Evolutionary conservation across 2,113 vertebrate species (phyloP), one percentile per base, ranked within the genome.

Genomic region (Pseudois nayaur): DNA sequence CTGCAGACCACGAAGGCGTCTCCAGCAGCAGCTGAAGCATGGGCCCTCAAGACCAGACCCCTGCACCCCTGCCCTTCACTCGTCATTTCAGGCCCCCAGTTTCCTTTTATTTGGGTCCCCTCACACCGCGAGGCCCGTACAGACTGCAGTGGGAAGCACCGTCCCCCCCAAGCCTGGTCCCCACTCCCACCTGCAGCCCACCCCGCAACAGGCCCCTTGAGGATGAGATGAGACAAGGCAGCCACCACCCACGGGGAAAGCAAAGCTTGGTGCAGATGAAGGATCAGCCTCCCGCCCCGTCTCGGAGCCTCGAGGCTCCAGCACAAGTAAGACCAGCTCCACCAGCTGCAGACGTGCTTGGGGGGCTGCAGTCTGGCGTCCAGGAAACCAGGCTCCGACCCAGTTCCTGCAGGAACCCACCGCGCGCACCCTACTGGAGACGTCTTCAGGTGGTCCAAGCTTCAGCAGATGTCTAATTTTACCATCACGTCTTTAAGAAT

Each of bases 401-500:
- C 0, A 1, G 48, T 43, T 60, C 25, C 79, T 12, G 23, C 87
- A 87, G 43, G 83, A 29, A 40, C 3, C 16, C 16, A 21, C 31
- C 82, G 6, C 1, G 0, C 5, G 50, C 1, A 0, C 6, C 36
- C 74, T 1, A 10, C 29, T 19, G 64, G 64, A 4, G 31, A 64
- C 19, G 25, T 19, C 85, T 71, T 55, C 25, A 54, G 15, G 12
- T n/a, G 45, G 27, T 40, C 31, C 54, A 9, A 9, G 21, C 48
- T 90, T 27, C 40, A 87, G 43, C 21, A 50, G 19, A 43, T 16
- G 19, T 36, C 12, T 36, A 48, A 52, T 52, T 62, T 79, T 23
- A 67, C 57, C 25, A 14, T 48, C 76, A 52, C 54, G 29, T 57
- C 50, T 71, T 84, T 45, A 12, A 9, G 11, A 54, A 57, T 16